Evolutionary conservation across 2,113 vertebrate genomes (phyloP), one percentile per base, ranked within the genome.

Genomic region (Acrocephalus kingi): DNA sequence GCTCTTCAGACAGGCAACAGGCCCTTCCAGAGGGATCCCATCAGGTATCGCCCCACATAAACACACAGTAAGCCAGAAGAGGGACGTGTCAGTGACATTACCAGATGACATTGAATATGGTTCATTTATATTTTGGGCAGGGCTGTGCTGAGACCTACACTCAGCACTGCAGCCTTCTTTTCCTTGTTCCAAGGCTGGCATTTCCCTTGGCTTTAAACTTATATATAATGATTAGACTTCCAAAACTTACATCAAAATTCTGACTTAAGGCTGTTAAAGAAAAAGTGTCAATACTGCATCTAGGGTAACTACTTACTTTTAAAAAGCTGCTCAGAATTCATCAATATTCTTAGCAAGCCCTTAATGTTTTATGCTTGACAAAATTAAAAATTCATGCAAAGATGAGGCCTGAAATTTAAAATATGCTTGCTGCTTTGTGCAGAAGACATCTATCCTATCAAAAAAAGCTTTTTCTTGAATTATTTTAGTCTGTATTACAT

Each of bases 311-410:
- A 31, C 20, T 61, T 41, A 52, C 45, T 56, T 93, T 72, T 5
- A 56, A 89, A 84, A 90, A 79, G 14, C 22, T 82, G 13, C 2
- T 59, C 20, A 81, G 55, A 82, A 55, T 13, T 43, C 2, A 3
- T 68, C 75, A 51, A 17, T 84, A 68, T 80, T 76, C 51, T 64
- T 56, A 95, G 80, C 15, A 90, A 80, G 39, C 3, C 28, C 52
- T 75, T 52, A 69, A 17, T 55, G 52, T 54, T 89, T 84, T 55
- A 74, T 43, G 30, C 13, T 74, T 84, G 56, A 22, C 19, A 92
- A 87, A 92, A 92, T 58, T 71, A 74, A 87, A 89, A 96, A 74
- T 67, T 95, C 80, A 72, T 61, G 22, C 35, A 73, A 90, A 88
- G 56, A 16, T 62, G 51, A 74, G 86, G 31, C 4, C n/a, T 76